Base-by-base conservation (phyloP, 2,888 invertebrate genomes). In the Cryptocephalus primarius region DNA sequence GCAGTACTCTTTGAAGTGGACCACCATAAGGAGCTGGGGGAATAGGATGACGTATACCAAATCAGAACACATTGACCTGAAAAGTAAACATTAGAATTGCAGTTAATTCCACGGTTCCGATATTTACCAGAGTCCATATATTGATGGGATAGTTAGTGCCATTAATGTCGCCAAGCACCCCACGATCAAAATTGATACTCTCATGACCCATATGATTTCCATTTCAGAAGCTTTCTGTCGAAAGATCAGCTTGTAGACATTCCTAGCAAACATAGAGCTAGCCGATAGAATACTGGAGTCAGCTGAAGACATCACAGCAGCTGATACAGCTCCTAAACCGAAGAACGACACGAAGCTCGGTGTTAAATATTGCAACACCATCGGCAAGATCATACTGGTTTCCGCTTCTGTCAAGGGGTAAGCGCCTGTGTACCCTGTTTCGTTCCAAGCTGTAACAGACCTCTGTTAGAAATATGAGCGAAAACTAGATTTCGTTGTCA, bases 271-370 rank as follows among this genome's bases (percentile, higher is more conserved):
- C 97, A 99, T 97, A 32, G 96, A 94, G 58, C 93, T 92, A 3
- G 97, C 97, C 14, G 96, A 95, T 13, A 99, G 78, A 43, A 99
- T 93, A 58, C 96, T 96, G 45, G 97, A 97, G 72, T 99, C 97
- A 0, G 97, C 97, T 1, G 96, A 96, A 34, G 96, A 96, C 97
- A 99, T 99, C 54, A 99, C 97, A 13, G 97, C 97, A 1, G 97
- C 99, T 0, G 96, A 96, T 8, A 99, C 95, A 8, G 97, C 97
- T 0, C 99, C 99, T 54, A 99, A 79, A 8, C 55, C 55, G 66
- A 99, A 89, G 76, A 99, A 97, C 3, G 96, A 91, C 31, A 99
- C 91, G 69, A 89, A 88, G 67, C 88, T 84, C 0, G 97, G 97
- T 8, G 97, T 97, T 45, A 99, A 76, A 68, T 95, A 91, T 71